phyloP scores from a whole-genome alignment of 2,113 vertebrate species.

The Melanotaenia duboulayi region DNA sequence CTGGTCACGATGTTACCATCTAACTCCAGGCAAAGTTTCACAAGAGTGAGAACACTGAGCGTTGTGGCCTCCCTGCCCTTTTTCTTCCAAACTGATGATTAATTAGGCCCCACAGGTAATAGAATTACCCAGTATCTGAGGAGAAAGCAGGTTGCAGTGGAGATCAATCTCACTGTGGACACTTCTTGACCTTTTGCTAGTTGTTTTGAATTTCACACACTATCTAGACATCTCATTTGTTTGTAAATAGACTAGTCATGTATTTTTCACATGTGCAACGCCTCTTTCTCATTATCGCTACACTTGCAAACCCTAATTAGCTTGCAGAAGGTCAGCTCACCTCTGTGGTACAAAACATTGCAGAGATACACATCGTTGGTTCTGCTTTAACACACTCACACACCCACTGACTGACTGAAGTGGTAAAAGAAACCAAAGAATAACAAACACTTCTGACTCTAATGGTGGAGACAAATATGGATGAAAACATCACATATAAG shows the following conservation, averaged over 20 bases:
- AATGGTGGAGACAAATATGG: neutral
- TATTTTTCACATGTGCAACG: constrained; percentile 39
- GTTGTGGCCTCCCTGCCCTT: constrained; percentile 12
- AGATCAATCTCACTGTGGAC: constrained; percentile 35
- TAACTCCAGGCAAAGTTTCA: constrained; percentile 19
- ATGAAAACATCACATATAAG: neutral
- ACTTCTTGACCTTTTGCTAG: constrained; percentile 40
- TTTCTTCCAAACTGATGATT: constrained; percentile 42
- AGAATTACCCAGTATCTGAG: constrained; percentile 46
- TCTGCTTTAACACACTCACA: constrained; percentile 23
- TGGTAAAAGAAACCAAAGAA: neutral
- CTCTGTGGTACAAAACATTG: constrained; percentile 62
- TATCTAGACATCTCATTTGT: constrained; percentile 47
- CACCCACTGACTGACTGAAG: neutral
- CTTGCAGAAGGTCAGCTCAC: constrained; percentile 56
- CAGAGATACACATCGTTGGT: constrained; percentile 47
- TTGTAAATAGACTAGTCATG: constrained; percentile 33
- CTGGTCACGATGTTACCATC: constrained; percentile 41
- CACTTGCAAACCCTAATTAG: constrained; percentile 68
- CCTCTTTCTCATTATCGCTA: constrained; percentile 56
- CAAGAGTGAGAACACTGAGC: constrained; percentile 44
- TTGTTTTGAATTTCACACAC: constrained; percentile 35
- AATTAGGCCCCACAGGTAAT: constrained; percentile 70
- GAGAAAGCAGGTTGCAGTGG: constrained; percentile 9
- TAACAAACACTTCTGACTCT: neutral